Evolutionary conservation across 2,797 vertebrate genomes (phyloP).

Genomic region (Pseudotriccus pelzelni): DNA sequence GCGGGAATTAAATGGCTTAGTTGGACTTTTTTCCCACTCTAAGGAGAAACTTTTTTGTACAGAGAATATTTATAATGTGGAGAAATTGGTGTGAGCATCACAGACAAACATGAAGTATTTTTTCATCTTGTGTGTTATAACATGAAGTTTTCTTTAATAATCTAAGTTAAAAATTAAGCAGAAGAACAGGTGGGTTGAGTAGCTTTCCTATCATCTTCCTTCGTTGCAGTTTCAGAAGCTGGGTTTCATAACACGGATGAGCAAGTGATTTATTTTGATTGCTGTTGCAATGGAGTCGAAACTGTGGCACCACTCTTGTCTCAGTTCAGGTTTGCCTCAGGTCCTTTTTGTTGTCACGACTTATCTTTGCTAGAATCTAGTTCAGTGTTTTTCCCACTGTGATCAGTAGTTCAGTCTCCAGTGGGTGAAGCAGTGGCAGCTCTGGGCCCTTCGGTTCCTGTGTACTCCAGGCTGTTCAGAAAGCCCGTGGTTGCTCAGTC

Average conservation of each 20-base stretch:
- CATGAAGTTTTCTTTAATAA: neutral
- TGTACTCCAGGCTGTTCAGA: accelerated
- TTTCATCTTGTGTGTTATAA: neutral
- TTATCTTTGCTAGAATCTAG: neutral
- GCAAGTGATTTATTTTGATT: neutral
- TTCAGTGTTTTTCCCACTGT: neutral
- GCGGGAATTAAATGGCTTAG: neutral
- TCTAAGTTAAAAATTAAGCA: neutral
- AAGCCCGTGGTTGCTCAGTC: neutral
- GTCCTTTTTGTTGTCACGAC: neutral
- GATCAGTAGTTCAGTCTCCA: neutral
- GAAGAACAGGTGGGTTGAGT: neutral
- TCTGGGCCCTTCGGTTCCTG: neutral
- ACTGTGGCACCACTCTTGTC: neutral
- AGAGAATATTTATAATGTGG: neutral
- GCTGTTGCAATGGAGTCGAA: neutral
- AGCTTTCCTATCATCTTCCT: neutral
- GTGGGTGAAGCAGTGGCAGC: neutral
- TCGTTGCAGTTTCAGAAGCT: neutral
- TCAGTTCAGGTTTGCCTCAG: neutral
- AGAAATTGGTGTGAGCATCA: neutral
- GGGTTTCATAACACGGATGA: neutral
- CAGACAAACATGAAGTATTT: neutral
- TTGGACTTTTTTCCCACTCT: neutral
- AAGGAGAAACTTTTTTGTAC: neutral